Evolutionary conservation across 2,113 vertebrate species (phyloP).

Genomic region (Neofelis nebulosa): DNA sequence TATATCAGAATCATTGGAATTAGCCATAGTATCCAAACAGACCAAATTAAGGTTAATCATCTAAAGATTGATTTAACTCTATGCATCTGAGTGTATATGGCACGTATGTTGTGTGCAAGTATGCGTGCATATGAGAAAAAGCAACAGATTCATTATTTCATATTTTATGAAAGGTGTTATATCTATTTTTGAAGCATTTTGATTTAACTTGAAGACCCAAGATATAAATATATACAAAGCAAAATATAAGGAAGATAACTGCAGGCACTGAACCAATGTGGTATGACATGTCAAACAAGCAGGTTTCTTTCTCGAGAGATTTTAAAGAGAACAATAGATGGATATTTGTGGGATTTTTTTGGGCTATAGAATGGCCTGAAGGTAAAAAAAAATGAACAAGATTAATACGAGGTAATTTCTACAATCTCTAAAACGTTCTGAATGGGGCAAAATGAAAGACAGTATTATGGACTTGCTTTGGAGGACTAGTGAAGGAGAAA

Average conservation of each 20-base stretch:
- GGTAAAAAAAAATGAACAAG: neutral
- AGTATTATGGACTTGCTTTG: neutral
- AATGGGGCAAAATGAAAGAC: constrained; percentile 11
- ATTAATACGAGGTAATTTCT: neutral
- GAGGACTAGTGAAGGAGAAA: constrained; percentile 20
- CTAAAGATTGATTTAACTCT: neutral
- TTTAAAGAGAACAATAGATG: neutral
- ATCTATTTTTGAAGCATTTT: constrained; percentile 23
- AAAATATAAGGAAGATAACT: neutral
- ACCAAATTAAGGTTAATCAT: neutral
- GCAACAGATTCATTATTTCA: neutral
- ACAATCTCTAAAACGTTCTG: neutral
- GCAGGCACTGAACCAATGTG: neutral
- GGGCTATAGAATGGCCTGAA: neutral
- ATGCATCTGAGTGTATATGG: neutral
- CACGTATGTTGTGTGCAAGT: neutral
- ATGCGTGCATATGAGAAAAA: neutral
- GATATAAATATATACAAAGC: neutral
- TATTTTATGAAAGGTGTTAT: neutral
- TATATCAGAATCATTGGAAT: constrained; percentile 20
- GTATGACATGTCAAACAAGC: neutral
- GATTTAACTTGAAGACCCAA: neutral
- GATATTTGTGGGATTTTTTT: neutral
- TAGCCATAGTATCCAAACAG: neutral
- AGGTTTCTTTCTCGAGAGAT: neutral